These are phyloP conservation scores for Phasianus colchicus DNA, from an alignment of 2,113 vertebrate species.

Conservation along the genomic window DNA sequence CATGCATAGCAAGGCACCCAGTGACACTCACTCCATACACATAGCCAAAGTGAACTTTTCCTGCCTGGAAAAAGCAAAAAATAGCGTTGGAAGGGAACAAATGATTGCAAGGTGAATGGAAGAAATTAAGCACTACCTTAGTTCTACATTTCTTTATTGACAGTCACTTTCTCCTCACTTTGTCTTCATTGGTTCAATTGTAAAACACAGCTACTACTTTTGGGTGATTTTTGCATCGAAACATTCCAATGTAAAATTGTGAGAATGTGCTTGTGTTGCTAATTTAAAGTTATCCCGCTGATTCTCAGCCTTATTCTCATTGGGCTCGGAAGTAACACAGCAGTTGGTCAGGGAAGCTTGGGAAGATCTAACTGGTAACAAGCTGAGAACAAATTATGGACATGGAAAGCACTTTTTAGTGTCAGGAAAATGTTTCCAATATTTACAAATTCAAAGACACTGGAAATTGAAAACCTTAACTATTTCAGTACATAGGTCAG, in stretches of 20 bases:
- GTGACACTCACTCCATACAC: conserved; percentile 87
- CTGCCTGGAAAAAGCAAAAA: conserved; percentile 78
- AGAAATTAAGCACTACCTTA: not conserved
- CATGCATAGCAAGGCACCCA: conserved; percentile 83
- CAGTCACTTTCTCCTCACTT: not conserved
- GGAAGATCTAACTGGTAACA: not conserved
- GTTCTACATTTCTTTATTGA: not conserved
- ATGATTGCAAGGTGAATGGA: not conserved
- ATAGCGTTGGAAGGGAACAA: not conserved
- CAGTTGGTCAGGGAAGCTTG: not conserved
- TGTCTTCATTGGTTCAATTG: not conserved
- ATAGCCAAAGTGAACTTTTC: conserved; percentile 89
- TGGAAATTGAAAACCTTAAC: not conserved
- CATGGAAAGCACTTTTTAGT: not conserved
- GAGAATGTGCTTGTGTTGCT: not conserved
- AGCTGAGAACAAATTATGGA: not conserved
- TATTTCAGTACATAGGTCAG: not conserved
- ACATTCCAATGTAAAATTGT: not conserved
- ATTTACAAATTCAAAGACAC: not conserved
- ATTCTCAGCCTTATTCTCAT: not conserved
- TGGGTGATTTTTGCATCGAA: not conserved
- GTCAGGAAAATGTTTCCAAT: not conserved
- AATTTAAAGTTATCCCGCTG: not conserved
- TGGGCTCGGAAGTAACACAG: not conserved
- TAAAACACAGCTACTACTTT: not conserved